These are phyloP conservation scores for Myopa testacea DNA, from an alignment of 2,888 invertebrate genomes.

Conservation along the genomic window DNA sequence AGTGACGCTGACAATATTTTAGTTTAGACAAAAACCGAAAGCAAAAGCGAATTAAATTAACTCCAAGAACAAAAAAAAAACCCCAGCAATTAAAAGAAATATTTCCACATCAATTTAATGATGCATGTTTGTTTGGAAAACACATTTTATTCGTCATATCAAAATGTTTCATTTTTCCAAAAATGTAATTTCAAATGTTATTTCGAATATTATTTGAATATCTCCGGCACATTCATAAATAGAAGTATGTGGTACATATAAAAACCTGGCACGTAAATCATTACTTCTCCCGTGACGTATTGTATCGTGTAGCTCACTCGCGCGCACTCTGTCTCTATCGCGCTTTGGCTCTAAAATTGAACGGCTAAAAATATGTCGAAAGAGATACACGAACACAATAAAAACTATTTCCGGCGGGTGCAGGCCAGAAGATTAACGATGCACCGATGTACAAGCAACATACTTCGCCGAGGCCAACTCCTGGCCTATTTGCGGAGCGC, in stretches of 20 bases:
- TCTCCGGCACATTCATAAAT: too few species aligned
- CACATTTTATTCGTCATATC: too few species aligned
- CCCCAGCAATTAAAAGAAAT: too few species aligned
- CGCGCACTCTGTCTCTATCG: not conserved
- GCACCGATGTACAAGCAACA: not conserved
- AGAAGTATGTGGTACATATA: not conserved
- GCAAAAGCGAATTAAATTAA: not conserved
- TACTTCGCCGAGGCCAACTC: not conserved
- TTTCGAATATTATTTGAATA: too few species aligned
- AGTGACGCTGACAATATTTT: not conserved
- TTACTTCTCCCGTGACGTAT: slow-evolving; percentile 7
- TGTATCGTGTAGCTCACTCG: slow-evolving; percentile 23
- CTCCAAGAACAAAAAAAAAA: too few species aligned
- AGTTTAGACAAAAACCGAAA: not conserved
- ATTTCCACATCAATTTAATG: too few species aligned
- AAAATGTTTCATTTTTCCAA: too few species aligned
- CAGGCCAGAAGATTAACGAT: slow-evolving; percentile 27
- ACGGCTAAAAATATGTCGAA: slow-evolving; percentile 11
- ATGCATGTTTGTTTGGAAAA: too few species aligned
- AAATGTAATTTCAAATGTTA: too few species aligned
- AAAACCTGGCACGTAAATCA: slow-evolving; percentile 31
- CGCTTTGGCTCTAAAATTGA: not conserved
- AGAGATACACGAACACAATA: slow-evolving; percentile 2
- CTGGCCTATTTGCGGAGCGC: not conserved
- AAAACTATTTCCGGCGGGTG: slow-evolving; percentile 10